Percentiles rank a stretch among this genome's conserved stretches.
phyloP scores from a whole-genome alignment of 2,113 vertebrate species.

The Xenopus borealis region DNA sequence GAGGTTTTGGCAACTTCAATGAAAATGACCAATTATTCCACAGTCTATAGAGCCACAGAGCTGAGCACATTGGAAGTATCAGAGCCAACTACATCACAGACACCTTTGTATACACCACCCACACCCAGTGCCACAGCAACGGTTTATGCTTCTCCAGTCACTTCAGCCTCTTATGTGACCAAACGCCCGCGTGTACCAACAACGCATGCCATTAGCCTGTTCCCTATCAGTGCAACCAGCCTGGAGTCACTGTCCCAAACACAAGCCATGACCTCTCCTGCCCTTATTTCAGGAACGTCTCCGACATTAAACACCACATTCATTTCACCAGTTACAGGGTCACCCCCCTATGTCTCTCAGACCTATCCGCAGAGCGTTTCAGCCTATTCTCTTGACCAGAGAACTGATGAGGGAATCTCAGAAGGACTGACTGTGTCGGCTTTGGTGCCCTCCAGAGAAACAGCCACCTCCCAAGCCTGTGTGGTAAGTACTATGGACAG shows the following conservation, averaged over 20 bases:
- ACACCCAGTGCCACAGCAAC: neutral
- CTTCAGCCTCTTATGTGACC: constrained; percentile 5
- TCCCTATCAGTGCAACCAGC: constrained; percentile 3
- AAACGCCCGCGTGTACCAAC: fast-evolving
- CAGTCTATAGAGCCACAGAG: constrained; percentile 18
- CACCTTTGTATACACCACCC: neutral
- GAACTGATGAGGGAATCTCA: constrained; percentile 31
- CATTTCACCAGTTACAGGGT: constrained; percentile 26
- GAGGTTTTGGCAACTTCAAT: constrained; percentile 32
- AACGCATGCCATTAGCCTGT: constrained; percentile 21
- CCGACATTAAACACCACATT: constrained; percentile 48
- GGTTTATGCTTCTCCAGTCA: neutral
- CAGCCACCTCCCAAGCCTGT: constrained; percentile 51
- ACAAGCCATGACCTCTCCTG: neutral
- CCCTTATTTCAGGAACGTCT: constrained; percentile 10
- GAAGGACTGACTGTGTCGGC: constrained; percentile 11
- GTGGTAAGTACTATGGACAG: constrained; percentile 57
- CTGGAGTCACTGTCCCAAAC: constrained; percentile 28
- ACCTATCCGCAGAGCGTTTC: constrained; percentile 45
- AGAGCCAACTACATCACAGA: neutral
- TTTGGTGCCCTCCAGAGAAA: constrained; percentile 44
- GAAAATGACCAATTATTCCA: constrained; percentile 10
- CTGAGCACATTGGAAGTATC: neutral
- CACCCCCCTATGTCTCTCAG: constrained; percentile 39
- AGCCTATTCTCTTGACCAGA: constrained; percentile 40